Conservation (phyloP, 2,113 vertebrate genomes). For the Osmerus eperlanus region DNA sequence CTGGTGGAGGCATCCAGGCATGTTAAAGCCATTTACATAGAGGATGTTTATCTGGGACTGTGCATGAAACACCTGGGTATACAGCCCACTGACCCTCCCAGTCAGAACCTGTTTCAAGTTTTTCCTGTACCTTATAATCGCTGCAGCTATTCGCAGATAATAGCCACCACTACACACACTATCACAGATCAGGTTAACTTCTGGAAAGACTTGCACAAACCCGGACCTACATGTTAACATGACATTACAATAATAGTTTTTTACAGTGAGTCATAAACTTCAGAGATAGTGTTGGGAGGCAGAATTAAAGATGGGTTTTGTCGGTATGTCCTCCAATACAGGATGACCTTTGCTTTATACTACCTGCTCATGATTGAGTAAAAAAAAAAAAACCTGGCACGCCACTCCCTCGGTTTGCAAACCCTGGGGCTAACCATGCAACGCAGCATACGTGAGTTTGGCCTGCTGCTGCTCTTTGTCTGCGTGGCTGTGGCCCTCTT, state of each 20-base stretch:
- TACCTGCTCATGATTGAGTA: no score
- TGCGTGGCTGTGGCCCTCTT: constrained; percentile 88
- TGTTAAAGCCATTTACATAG: constrained; percentile 55
- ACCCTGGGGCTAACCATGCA: constrained; percentile 88
- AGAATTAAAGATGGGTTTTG: no score
- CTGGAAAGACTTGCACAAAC: constrained; percentile 42
- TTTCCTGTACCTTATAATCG: constrained; percentile 32
- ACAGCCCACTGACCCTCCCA: not conserved
- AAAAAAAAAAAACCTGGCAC: constrained; percentile 65
- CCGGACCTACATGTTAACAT: constrained; percentile 29
- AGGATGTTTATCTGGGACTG: constrained; percentile 53
- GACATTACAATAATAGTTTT: not conserved
- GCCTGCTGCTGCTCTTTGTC: constrained; percentile 89
- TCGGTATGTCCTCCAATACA: no score
- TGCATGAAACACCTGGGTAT: constrained; percentile 52
- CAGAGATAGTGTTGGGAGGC: no score
- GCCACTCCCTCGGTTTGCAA: constrained; percentile 93
- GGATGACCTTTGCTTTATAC: no score
- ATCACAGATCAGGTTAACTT: constrained; percentile 8
- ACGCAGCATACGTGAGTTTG: constrained; percentile 83
- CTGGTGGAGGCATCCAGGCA: constrained; percentile 41
- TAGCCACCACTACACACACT: constrained; percentile 30
- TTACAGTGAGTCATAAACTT: not conserved
- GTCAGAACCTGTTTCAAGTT: constrained; percentile 15
- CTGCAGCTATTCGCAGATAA: constrained; percentile 38